Evolutionary conservation across 1,140 invertebrate genomes (phyloP).

Genomic region (Wiebesia pumilae): DNA sequence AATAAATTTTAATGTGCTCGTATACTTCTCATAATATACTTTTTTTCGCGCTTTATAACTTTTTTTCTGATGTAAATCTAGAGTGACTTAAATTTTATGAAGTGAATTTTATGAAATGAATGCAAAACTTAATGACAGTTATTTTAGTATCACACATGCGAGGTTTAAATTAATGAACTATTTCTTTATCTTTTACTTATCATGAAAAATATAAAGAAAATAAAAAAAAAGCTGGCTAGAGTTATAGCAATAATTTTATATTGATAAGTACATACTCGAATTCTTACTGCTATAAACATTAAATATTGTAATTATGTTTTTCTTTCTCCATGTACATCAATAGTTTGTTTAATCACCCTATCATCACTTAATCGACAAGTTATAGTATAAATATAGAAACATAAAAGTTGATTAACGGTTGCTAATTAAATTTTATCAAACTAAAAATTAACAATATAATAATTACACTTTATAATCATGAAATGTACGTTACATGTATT

Average conservation of each 20-base stretch:
- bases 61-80: too few relatives aligned
- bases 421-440: not conserved
- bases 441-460: not conserved
- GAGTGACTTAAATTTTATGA: not conserved
- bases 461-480: conserved; percentile 15
- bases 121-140: not conserved
- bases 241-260: too few relatives aligned
- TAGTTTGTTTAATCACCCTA: not conserved
- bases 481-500: not conserved
- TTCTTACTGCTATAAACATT: too few relatives aligned
- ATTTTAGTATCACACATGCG: not conserved
- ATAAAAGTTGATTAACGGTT: not conserved
- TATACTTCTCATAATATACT: too few relatives aligned
- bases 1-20: too few relatives aligned
- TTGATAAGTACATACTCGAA: too few relatives aligned
- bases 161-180: not conserved
- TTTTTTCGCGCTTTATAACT: too few relatives aligned
- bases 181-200: not conserved
- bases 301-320: too few relatives aligned
- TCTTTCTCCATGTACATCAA: not conserved
- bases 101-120: conserved; percentile 4
- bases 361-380: too few relatives aligned
- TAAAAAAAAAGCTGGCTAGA: not conserved
- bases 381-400: not conserved
- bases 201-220: not conserved